Evolutionary conservation across 2,888 invertebrate genomes (phyloP), one percentile per base, ranked within the genome.

Genomic region (Lepidocyrtoides sp.): DNA sequence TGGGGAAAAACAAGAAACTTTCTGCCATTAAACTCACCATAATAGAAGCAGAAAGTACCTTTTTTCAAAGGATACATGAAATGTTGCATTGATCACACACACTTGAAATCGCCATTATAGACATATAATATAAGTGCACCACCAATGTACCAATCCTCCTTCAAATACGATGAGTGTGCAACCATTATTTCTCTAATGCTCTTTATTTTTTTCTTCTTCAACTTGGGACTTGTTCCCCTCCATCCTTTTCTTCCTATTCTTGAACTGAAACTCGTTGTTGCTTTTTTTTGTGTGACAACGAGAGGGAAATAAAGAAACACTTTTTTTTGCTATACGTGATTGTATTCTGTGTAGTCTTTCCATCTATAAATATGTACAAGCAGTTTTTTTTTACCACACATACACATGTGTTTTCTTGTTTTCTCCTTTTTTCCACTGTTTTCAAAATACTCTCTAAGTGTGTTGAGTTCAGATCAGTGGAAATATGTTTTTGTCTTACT

Each of bases 11-110:
- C 7, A 17, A 54, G n/a, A 54, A 54, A n/a, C 51, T 36, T 54
- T 7, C 57, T 5, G 5, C 23, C 17, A 57, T 57, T 57, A 57
- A 63, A 63, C 26, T 10, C 10, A 17, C 17, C 57, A 63, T 29
- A 23, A 63, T 63, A 63, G 23, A 63, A 36, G 36, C 2, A n/a
- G 26, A 1, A 10, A 14, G 26, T 14, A 63, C 29, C 29, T 2
- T 63, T 63, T 29, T 63, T 29, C 26, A n/a, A 29, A 29, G 63
- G 63, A 29, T 29, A 63, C 63, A 63, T 63, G 29, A 57, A 77
- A 81, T 81, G 81, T 81, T 81, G 36, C 60, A 60, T 57, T 81
- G 81, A 81, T 81, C 81, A 54, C 81, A 17, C 41, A 36, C 77
- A 26, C 77, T 77, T 54, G 48, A 57, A 57, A 57, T 57, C 7